Conservation (phyloP, 2,888 invertebrate genomes). For the Callosobruchus maculatus region DNA sequence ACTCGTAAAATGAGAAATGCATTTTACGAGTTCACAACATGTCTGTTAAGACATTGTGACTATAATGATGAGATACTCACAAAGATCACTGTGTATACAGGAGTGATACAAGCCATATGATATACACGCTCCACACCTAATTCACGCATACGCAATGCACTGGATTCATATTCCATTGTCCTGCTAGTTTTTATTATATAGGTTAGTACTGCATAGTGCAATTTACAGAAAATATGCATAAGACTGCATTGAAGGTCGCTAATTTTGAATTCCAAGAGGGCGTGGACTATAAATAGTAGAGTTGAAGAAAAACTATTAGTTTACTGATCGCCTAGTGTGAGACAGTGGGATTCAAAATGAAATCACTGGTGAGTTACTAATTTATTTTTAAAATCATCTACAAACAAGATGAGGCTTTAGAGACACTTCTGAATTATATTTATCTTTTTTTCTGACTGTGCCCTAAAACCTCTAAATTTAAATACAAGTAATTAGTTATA, state of each 20-base stretch:
- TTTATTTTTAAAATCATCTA: too few relatives aligned
- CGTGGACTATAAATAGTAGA: not conserved
- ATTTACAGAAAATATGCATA: not conserved
- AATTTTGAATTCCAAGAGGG: not conserved
- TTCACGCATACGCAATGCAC: not conserved
- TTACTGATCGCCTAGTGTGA: not conserved
- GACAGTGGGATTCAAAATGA: not conserved
- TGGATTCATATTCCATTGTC: not conserved
- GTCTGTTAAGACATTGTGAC: too few relatives aligned
- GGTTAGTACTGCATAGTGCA: not conserved
- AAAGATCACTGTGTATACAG: not conserved
- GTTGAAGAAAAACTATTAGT: not conserved
- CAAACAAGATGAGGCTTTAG: too few relatives aligned
- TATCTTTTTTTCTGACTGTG: too few relatives aligned
- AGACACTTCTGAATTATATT: too few relatives aligned
- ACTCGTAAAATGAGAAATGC: too few relatives aligned
- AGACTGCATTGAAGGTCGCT: not conserved
- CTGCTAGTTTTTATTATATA: not conserved
- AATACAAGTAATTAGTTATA: too few relatives aligned
- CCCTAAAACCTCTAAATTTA: too few relatives aligned
- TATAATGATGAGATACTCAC: too few relatives aligned
- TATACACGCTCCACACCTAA: not conserved
- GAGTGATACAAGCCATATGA: not conserved
- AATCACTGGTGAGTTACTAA: not conserved
- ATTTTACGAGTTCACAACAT: too few relatives aligned